Conservation (phyloP, 2,888 invertebrate genomes). For the Chrysodeixis includens region DNA sequence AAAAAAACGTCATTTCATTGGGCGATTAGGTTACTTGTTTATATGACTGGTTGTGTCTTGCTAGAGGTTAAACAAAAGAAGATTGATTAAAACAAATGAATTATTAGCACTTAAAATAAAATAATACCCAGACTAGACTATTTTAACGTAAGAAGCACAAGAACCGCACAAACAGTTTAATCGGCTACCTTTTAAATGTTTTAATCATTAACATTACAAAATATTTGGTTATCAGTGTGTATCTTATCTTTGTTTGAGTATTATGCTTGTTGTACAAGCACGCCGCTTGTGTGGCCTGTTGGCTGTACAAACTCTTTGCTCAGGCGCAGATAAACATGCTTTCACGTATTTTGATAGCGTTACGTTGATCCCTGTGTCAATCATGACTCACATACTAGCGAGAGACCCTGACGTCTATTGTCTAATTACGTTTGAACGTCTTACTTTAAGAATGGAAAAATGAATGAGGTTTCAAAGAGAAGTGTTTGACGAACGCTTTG, state of each 20-base stretch:
- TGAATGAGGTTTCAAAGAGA: neutral
- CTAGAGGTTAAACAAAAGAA: too few species aligned
- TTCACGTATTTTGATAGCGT: conserved; percentile 12
- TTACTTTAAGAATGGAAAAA: neutral
- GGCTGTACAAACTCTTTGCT: conserved; percentile 32
- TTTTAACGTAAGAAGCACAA: neutral
- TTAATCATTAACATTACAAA: conserved; percentile 8
- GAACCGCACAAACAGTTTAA: neutral
- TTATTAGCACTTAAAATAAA: too few species aligned
- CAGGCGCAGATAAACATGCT: conserved; percentile 32
- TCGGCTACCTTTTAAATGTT: neutral
- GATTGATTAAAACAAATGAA: too few species aligned
- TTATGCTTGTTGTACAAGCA: conserved; percentile 41
- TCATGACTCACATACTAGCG: neutral
- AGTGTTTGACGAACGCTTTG: too few species aligned
- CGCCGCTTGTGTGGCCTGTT: conserved; percentile 47
- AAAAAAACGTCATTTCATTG: too few species aligned
- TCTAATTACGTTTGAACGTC: neutral
- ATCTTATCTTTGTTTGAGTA: conserved; percentile 38
- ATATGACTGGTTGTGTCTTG: too few species aligned
- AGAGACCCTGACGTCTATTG: neutral
- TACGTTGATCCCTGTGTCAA: conserved; percentile 19
- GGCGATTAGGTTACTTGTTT: too few species aligned
- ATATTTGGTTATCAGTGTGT: conserved; percentile 24
- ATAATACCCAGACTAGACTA: too few species aligned